These are phyloP conservation scores for Danio tinwini DNA, from an alignment of 2,797 vertebrate species.

Conservation along the genomic window DNA sequence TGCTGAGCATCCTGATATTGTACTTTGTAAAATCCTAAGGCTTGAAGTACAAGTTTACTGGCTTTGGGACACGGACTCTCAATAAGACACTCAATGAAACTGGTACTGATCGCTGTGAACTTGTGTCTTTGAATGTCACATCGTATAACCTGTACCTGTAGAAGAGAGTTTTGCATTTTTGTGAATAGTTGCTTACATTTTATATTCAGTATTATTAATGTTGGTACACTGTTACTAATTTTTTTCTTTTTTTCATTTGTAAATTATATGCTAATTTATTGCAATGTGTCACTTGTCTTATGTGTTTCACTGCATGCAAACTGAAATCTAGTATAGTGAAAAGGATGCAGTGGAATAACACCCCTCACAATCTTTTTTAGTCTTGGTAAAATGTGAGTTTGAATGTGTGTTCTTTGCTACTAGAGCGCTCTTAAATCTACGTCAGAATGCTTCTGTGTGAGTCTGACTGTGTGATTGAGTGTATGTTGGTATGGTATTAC, in stretches of 20 bases:
- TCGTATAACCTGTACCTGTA: slow-evolving; percentile 89
- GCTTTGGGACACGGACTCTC: slow-evolving; percentile 64
- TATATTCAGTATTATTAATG: slow-evolving; percentile 99
- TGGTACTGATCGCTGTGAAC: slow-evolving; percentile 85
- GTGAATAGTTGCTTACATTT: slow-evolving; percentile 97
- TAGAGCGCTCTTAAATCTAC: slow-evolving; percentile 13
- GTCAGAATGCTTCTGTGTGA: slow-evolving; percentile 51
- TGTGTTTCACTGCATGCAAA: slow-evolving; percentile 90
- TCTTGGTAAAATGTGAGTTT: slow-evolving; percentile 75
- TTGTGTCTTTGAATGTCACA: slow-evolving; percentile 92
- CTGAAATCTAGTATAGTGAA: slow-evolving; percentile 84
- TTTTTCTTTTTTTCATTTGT: slow-evolving; percentile 85
- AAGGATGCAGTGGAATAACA: slow-evolving; percentile 86
- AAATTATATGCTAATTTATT: slow-evolving; percentile 99
- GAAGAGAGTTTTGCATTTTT: slow-evolving; percentile 73
- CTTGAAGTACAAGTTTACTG: slow-evolving; percentile 72
- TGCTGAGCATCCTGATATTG: slow-evolving; percentile 60
- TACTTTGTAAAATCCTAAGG: slow-evolving; percentile 63
- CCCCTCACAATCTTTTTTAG: slow-evolving; percentile 83
- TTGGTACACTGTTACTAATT: slow-evolving; percentile 94
- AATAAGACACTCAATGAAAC: slow-evolving; percentile 69
- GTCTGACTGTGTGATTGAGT: slow-evolving; percentile 48
- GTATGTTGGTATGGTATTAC: slow-evolving; percentile 42
- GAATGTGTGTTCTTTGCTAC: slow-evolving; percentile 54
- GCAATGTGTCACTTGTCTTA: slow-evolving; percentile 92